A percentile compares a stretch with the other conserved stretches of the same genome.
These are phyloP conservation scores for Zaprionus davidi DNA, from an alignment of 1,140 invertebrate species.

Conservation along the genomic window DNA sequence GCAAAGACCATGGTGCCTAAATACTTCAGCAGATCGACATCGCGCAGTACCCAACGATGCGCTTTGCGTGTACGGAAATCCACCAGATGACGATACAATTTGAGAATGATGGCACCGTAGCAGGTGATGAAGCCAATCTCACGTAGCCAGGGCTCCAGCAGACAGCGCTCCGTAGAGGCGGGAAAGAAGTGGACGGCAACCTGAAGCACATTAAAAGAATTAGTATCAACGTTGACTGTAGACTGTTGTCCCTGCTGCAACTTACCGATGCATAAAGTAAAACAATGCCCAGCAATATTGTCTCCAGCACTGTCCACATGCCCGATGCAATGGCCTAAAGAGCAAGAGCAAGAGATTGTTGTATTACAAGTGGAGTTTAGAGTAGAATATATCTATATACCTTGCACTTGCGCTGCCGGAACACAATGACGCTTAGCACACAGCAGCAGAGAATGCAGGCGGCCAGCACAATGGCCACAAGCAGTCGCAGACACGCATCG, in stretches of 20 bases:
- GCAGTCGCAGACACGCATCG: constrained; percentile 87
- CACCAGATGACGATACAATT: constrained; percentile 93
- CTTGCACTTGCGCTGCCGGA: constrained; percentile 91
- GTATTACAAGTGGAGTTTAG: neutral
- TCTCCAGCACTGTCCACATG: constrained; percentile 96
- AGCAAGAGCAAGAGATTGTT: neutral
- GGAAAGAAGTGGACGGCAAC: constrained; percentile 93
- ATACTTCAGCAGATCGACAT: constrained; percentile 93
- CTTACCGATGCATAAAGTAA: constrained; percentile 94
- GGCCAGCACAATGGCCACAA: constrained; percentile 89
- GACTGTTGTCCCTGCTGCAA: constrained; percentile 22
- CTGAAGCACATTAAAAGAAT: constrained; percentile 85
- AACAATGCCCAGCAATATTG: constrained; percentile 92
- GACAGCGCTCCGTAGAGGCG: constrained; percentile 89
- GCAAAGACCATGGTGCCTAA: constrained; percentile 90
- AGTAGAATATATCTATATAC: constrained; percentile 81
- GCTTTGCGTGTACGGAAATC: constrained; percentile 94
- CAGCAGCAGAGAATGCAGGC: constrained; percentile 90
- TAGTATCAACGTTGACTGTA: neutral
- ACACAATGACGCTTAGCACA: constrained; percentile 89
- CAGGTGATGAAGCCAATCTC: constrained; percentile 95
- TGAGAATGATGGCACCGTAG: constrained; percentile 95
- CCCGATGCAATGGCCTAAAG: constrained; percentile 90
- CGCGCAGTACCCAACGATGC: constrained; percentile 93
- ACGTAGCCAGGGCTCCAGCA: constrained; percentile 94